Conservation (phyloP, 2,888 invertebrate species). For the Plagodis dolabraria region DNA sequence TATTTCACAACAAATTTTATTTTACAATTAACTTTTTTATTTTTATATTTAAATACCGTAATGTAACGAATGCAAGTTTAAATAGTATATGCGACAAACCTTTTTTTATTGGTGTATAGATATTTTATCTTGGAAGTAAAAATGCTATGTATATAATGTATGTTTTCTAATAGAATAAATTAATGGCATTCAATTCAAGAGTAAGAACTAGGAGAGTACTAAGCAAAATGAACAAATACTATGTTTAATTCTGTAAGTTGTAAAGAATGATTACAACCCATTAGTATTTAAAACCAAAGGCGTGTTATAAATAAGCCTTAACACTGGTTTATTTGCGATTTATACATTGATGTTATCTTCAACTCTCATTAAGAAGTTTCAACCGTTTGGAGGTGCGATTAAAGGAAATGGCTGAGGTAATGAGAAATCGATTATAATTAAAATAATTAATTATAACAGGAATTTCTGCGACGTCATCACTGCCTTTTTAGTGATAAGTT, state of each 20-base stretch:
- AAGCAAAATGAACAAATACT: not conserved
- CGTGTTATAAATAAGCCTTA: conserved; percentile 9
- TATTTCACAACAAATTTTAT: no score
- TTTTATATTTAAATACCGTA: no score
- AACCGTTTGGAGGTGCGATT: conserved; percentile 1
- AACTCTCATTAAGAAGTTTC: conserved; percentile 10
- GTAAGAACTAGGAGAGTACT: not conserved
- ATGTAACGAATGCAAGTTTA: no score
- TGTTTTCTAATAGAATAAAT: no score
- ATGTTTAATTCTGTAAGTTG: not conserved
- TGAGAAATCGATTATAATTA: conserved; percentile 9
- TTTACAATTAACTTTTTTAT: no score
- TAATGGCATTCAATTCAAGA: not conserved
- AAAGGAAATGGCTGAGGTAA: conserved; percentile 9
- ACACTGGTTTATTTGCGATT: conserved; percentile 18
- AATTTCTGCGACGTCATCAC: not conserved
- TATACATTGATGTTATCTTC: conserved; percentile 11
- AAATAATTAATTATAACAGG: conserved; percentile 1
- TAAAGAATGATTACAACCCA: not conserved
- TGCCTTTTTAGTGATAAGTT: no score
- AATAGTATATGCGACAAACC: no score
- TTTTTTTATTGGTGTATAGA: no score
- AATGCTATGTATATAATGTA: no score
- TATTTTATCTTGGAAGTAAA: no score
- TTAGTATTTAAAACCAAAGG: conserved; percentile 9